phyloP scores from a whole-genome alignment of 2,113 vertebrate genomes.

The Dipodomys ordii region DNA sequence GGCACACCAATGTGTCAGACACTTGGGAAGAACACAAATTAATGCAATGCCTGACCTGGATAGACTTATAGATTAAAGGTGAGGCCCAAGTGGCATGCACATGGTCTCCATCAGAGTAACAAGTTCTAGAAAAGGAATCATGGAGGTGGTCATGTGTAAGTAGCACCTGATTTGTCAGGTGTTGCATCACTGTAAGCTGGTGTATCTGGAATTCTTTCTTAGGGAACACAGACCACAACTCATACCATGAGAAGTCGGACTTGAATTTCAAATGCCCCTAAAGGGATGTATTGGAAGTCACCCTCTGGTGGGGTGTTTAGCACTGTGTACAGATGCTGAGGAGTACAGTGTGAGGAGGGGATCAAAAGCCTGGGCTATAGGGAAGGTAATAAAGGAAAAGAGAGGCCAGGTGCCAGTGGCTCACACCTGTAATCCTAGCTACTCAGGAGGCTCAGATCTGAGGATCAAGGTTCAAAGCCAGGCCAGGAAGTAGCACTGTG shows the following conservation, averaged over 20 bases:
- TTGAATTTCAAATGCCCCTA: background rate
- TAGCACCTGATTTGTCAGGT: background rate
- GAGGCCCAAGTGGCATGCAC: background rate
- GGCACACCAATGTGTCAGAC: background rate
- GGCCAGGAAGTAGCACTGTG: too few species aligned
- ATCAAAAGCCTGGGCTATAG: background rate
- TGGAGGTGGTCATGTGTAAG: background rate
- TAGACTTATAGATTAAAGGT: background rate
- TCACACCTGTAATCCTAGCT: too few species aligned
- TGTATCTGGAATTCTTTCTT: slow-evolving; percentile 17
- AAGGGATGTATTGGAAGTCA: slow-evolving; percentile 3
- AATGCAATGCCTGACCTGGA: background rate
- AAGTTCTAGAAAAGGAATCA: background rate
- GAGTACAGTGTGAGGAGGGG: background rate
- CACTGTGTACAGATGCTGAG: background rate
- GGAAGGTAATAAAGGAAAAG: background rate
- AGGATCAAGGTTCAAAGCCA: too few species aligned
- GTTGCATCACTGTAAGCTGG: too few species aligned
- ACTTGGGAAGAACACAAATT: background rate
- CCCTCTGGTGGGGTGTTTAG: background rate
- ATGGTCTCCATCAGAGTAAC: background rate
- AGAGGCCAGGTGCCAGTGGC: too few species aligned
- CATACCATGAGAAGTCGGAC: background rate
- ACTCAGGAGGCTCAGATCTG: too few species aligned
- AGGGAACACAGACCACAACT: background rate